Evolutionary conservation across 2,797 vertebrate species (phyloP), one percentile per base, ranked within the genome.

Genomic region (Semotilus atromaculatus): DNA sequence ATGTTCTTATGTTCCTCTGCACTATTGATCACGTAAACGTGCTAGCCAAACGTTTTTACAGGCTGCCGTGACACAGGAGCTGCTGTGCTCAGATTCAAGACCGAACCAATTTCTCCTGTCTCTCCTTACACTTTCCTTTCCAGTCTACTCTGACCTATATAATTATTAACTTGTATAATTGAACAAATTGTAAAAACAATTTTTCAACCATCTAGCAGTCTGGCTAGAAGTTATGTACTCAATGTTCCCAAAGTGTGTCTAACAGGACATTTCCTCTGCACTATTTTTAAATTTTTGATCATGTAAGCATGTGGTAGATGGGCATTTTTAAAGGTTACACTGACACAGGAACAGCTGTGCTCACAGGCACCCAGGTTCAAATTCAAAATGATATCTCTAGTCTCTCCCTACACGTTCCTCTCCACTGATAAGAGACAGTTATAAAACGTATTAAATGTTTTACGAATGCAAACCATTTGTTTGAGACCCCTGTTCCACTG

Each of bases 81-180:
- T 38, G 73, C 31, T 58, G 51, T 76, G 34, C 73, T 55, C 31
- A 55, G 73, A 34, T 75, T 75, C 21, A 75, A 36, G 21, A n/a
- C 19, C 13, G 3, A 75, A 75, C 5, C 7, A 21, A 55, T 75
- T 19, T 55, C 51, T 31, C 13, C 7, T 1, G 19, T 38, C 8
- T 68, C 66, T 68, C 60, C 60, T 31, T 64, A 64, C 60, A 31
- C 31, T 38, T 16, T 75, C 31, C 48, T 9, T 16, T 75, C 21
- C 23, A 34, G 19, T 38, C 1, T n/a, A 23, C 13, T 38, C 51
- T 76, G 51, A 58, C 73, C 34, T 38, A 76, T 76, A 76, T 18
- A 26, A 26, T 38, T 6, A n/a, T 3, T n/a, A 76, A 58, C 26
- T 62, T 7, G 7, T 8, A 64, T 7, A 2, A 64, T 31, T 31